Percentiles rank a stretch among this genome's conserved stretches.
Evolutionary conservation across 2,113 vertebrate species (phyloP).

Genomic region (Dolichallabes microphthalmus): DNA sequence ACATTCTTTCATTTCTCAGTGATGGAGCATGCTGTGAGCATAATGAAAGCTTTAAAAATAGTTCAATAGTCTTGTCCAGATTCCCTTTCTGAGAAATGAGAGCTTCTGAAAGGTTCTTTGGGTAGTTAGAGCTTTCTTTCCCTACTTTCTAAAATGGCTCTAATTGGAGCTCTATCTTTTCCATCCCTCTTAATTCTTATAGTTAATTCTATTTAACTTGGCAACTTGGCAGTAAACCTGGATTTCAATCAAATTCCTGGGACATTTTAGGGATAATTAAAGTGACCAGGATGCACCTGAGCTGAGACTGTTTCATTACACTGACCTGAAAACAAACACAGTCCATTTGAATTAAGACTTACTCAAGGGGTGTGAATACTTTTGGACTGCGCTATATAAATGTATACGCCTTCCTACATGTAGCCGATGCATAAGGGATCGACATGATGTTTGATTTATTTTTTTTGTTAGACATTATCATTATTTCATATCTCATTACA

Average conservation of each 20-base stretch:
- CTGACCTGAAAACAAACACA: not conserved
- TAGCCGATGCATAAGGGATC: not conserved
- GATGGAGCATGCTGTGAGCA: constrained; percentile 1
- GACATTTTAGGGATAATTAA: not conserved
- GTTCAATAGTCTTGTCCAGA: not conserved
- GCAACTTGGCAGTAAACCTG: not conserved
- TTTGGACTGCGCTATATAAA: not conserved
- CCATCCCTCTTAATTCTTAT: not conserved
- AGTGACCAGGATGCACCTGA: not conserved
- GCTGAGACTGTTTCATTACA: not conserved
- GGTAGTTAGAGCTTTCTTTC: not conserved
- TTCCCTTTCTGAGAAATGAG: not conserved
- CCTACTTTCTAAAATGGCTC: not conserved
- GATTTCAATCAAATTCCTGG: not conserved
- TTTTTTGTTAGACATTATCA: not conserved
- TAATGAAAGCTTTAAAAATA: not conserved
- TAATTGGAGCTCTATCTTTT: not conserved
- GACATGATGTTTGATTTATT: not conserved
- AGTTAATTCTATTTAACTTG: not conserved
- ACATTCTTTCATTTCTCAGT: not conserved
- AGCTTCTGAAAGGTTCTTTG: not conserved
- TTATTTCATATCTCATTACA: not conserved
- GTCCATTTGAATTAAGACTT: not conserved
- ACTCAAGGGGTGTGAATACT: not conserved
- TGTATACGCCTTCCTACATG: not conserved